phyloP scores from a whole-genome alignment of 2,888 invertebrate species.

The Polymixis lichenea region DNA sequence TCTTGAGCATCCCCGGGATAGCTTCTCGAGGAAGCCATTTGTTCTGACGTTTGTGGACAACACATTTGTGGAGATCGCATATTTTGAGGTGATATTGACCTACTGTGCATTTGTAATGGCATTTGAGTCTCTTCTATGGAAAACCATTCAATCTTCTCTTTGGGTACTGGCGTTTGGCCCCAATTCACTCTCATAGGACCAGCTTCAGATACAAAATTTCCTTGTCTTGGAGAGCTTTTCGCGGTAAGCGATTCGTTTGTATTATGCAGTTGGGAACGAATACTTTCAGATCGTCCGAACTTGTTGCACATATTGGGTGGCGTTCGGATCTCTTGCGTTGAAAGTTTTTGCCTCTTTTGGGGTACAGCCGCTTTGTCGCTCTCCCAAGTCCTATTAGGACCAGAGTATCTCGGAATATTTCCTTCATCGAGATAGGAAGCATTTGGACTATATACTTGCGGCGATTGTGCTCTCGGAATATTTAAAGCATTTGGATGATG shows the following conservation, averaged over 20 bases:
- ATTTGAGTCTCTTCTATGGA: constrained; percentile 45
- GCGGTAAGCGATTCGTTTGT: background rate
- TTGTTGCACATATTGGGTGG: background rate
- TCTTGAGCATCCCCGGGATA: background rate
- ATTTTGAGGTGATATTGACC: background rate
- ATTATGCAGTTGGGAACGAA: constrained; percentile 8
- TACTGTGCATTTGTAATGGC: constrained; percentile 28
- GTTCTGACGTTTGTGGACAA: constrained; percentile 1
- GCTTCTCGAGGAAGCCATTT: background rate
- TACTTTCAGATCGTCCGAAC: background rate
- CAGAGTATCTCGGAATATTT: constrained; percentile 7
- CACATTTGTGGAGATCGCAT: background rate
- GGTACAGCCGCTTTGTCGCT: background rate
- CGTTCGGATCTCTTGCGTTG: background rate
- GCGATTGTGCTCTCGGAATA: constrained; percentile 4
- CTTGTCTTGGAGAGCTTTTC: constrained; percentile 25
- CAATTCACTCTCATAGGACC: constrained; percentile 1
- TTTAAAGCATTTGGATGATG: constrained; percentile 11
- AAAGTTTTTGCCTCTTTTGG: constrained; percentile 28
- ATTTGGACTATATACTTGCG: constrained; percentile 7
- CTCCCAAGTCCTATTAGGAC: background rate
- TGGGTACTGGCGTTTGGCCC: constrained; percentile 2
- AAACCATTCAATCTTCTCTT: constrained; percentile 36
- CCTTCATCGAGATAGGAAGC: background rate
- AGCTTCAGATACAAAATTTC: constrained; percentile 20